Base-by-base conservation (phyloP, 1,140 invertebrate species). In the Brachionus paranguensis region DNA sequence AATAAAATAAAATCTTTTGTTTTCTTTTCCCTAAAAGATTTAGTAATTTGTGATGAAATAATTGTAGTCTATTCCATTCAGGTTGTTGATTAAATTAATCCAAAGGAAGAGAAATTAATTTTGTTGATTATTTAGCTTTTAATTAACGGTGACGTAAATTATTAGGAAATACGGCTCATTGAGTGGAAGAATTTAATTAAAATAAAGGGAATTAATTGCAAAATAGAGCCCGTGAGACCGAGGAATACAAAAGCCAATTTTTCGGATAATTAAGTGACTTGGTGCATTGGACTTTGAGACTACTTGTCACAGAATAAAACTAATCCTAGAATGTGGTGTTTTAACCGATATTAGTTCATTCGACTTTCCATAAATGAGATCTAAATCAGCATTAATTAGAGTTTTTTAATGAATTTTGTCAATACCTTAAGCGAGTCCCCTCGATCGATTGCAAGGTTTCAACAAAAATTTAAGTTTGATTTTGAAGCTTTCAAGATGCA, bases 161-260 rank as follows among this genome's bases (percentile, higher is more conserved):
- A 33, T 68, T 68, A 68, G 65, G 65, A 68, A 68, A 33, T 68
- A 68, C 17, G 65, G 65, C 27, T 33, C 27, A 68, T 37, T 33
- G 33, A 68, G 65, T 68, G 65, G 65, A 68, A 68, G 33, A 68
- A 68, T 68, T 68, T 41, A 68, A 68, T 68, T 68, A 68, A 68
- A 41, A 68, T 33, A 33, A 68, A 68, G n/a, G 41, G 33, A 68
- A 68, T 41, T 33, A 37, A 68, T 41, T 68, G 65, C 12, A 33
- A 68, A 68, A 33, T 68, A 68, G 65, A 68, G 33, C 27, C 33
- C 27, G 29, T 33, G 53, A 60, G 53, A 60, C 53, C 20, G 10
- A 60, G 53, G 53, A 24, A 60, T 60, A 10, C n/a, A 60, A 60
- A 60, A 60, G 17, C 53, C 20, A 60, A 60, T 60, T 60, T 60